phyloP scores from a whole-genome alignment of 2,113 vertebrate genomes.

The Cephalopholis sonnerati region DNA sequence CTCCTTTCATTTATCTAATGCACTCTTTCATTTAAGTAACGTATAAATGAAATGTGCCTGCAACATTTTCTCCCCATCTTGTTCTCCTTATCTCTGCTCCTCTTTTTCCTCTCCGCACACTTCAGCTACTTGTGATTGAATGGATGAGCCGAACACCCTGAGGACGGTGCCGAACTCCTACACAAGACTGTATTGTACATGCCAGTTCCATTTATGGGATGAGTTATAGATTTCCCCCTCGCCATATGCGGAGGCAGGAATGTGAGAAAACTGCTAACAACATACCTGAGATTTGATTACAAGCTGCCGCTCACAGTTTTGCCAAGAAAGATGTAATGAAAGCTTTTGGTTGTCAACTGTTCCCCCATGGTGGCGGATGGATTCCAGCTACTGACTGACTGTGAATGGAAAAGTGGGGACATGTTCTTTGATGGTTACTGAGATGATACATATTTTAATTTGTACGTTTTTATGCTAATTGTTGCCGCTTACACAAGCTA shows the following conservation, averaged over 20 bases:
- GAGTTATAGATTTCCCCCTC: constrained; percentile 67
- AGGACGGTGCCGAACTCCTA: constrained; percentile 59
- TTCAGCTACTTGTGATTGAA: constrained; percentile 59
- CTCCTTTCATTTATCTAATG: constrained; percentile 68
- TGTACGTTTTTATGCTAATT: neutral
- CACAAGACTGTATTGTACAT: constrained; percentile 45
- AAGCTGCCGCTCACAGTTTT: constrained; percentile 31
- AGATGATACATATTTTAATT: constrained; percentile 6
- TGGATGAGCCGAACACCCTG: constrained; percentile 49
- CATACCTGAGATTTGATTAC: constrained; percentile 51
- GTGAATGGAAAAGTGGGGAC: constrained; percentile 1
- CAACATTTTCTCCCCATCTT: constrained; percentile 62
- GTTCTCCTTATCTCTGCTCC: constrained; percentile 51
- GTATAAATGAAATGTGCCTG: constrained; percentile 65
- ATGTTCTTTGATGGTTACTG: constrained; percentile 8
- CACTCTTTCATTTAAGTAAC: constrained; percentile 64
- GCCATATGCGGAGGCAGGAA: constrained; percentile 21
- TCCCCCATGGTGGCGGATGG: neutral
- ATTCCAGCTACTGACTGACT: constrained; percentile 17
- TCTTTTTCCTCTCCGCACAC: constrained; percentile 4
- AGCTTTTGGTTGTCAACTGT: constrained; percentile 18
- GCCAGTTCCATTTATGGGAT: constrained; percentile 67
- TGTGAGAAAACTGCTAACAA: constrained; percentile 57
- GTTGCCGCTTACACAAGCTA: constrained; percentile 1
- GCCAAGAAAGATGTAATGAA: constrained; percentile 28